Percentiles rank a stretch among this genome's conserved stretches.
Conservation (phyloP, 2,113 vertebrate species). For the Gasterosteus nipponicus region DNA sequence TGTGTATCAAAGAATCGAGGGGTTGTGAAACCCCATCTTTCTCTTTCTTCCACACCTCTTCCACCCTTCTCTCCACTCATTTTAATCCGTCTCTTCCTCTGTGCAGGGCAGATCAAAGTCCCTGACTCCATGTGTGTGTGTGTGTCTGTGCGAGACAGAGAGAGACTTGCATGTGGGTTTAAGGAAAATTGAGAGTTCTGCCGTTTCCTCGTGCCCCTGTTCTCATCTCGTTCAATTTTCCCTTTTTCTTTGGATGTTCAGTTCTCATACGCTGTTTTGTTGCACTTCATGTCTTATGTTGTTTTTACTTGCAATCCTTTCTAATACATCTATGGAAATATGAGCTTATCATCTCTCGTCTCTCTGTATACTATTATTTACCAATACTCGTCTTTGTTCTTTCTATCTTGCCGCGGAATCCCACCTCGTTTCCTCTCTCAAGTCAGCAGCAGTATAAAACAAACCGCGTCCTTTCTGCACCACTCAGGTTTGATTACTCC, state of each 20-base stretch:
- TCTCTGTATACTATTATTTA: conserved; percentile 37
- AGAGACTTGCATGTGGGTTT: conserved; percentile 32
- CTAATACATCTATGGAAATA: conserved; percentile 53
- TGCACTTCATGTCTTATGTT: conserved; percentile 36
- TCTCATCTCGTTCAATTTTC: conserved; percentile 54
- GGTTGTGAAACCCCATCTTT: conserved; percentile 62
- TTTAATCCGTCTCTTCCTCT: conserved; percentile 66
- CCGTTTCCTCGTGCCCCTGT: conserved; percentile 20
- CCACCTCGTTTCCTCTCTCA: conserved; percentile 24
- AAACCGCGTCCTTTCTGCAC: conserved; percentile 9
- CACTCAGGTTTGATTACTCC: conserved; percentile 48
- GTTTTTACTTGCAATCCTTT: conserved; percentile 40
- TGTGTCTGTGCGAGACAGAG: conserved; percentile 12
- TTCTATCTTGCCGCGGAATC: conserved; percentile 33
- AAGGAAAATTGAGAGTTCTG: conserved; percentile 37
- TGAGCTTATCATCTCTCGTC: conserved; percentile 47
- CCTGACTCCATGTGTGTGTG: conserved; percentile 34
- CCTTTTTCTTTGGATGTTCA: conserved; percentile 39
- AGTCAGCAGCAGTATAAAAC: conserved; percentile 32
- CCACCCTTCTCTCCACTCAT: conserved; percentile 58
- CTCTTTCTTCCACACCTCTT: conserved; percentile 57
- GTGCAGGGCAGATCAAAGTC: conserved; percentile 71
- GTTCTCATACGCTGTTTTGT: conserved; percentile 19
- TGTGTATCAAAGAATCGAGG: conserved; percentile 67
- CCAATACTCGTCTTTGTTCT: conserved; percentile 51